These are phyloP conservation scores for Psittacula echo DNA, from an alignment of 2,797 vertebrate genomes.

Conservation along the genomic window DNA sequence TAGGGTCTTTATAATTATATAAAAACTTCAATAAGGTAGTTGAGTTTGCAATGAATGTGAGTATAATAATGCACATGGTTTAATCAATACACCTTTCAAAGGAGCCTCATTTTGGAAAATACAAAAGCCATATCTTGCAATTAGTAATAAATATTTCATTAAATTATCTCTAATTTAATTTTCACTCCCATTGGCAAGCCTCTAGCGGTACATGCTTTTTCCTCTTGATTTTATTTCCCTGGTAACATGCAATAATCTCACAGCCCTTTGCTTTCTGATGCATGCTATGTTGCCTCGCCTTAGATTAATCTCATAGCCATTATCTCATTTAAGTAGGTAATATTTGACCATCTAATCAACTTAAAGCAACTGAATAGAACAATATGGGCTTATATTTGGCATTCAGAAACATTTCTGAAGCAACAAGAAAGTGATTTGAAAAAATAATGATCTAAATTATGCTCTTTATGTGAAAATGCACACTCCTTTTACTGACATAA, in stretches of 20 bases:
- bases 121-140: conserved; percentile 16
- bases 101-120: conserved; percentile 27
- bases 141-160: conserved; percentile 59
- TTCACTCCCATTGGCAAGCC: neutral
- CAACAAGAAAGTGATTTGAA: neutral
- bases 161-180: conserved; percentile 54
- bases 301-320: conserved; percentile 16
- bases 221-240: conserved; percentile 32
- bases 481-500: conserved; percentile 7
- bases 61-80: neutral
- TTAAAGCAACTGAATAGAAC: conserved; percentile 1
- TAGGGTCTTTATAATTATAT: neutral
- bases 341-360: conserved; percentile 46
- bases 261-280: conserved; percentile 37
- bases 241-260: conserved; percentile 15
- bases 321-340: conserved; percentile 26
- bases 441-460: conserved; percentile 23
- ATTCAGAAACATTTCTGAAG: conserved; percentile 15
- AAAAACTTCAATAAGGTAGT: conserved; percentile 5
- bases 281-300: neutral
- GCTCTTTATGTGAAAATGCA: conserved; percentile 15
- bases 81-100: conserved; percentile 40
- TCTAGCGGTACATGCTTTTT: neutral
- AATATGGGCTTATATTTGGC: neutral
- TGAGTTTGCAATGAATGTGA: neutral